Percentiles rank a stretch among this genome's conserved stretches.
These are phyloP conservation scores for Antrozous pallidus DNA, from an alignment of 2,797 vertebrate genomes.

Conservation along the genomic window DNA sequence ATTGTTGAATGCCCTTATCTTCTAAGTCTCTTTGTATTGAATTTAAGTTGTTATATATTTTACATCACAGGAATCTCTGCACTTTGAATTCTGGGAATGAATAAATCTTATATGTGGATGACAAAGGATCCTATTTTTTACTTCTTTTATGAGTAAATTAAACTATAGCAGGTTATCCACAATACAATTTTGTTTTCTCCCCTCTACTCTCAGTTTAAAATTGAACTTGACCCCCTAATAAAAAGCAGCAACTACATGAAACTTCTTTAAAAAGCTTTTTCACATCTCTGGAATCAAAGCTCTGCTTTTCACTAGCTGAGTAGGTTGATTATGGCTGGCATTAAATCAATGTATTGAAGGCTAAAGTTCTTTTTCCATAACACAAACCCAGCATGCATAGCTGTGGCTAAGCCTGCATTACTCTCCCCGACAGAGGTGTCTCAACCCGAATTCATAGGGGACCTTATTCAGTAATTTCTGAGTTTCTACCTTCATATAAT, in stretches of 20 bases:
- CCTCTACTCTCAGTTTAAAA: not conserved
- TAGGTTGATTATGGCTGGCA: not conserved
- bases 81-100: not conserved
- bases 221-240: constrained; percentile 49
- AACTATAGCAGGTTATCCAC: constrained; percentile 24
- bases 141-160: constrained; percentile 52
- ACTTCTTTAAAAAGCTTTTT: constrained; percentile 54
- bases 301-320: constrained; percentile 44
- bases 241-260: constrained; percentile 55
- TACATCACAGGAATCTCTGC: not conserved
- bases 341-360: constrained; percentile 1
- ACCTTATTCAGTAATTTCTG: not conserved
- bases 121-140: constrained; percentile 14
- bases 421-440: not conserved
- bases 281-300: constrained; percentile 56
- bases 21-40: not conserved
- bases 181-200: constrained; percentile 5
- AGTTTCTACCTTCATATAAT: not conserved
- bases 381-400: not conserved
- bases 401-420: not conserved
- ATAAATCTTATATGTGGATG: constrained; percentile 54
- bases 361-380: constrained; percentile 1
- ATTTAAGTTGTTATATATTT: not conserved
- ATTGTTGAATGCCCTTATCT: not conserved
- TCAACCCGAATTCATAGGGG: not conserved